Conservation (phyloP, 1,140 invertebrate species). For the Cherax quadricarinatus region DNA sequence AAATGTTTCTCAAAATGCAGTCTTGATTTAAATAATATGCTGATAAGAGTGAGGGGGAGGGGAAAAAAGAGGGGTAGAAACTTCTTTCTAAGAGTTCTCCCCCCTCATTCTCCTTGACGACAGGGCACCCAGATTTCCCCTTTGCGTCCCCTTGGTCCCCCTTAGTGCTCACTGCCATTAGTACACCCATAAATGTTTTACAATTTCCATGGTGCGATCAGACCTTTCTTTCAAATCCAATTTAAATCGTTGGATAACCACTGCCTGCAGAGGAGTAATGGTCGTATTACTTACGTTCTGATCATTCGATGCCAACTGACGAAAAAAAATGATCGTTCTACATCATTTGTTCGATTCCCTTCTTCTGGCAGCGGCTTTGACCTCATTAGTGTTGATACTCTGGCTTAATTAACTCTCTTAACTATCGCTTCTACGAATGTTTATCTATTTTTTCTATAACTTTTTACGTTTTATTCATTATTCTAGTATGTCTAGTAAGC, state of each 20-base stretch:
- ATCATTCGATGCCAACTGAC: conserved; percentile 57
- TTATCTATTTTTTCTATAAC: too few species aligned
- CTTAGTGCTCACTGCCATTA: conserved; percentile 34
- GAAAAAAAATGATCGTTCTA: conserved; percentile 37
- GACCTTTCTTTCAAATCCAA: conserved; percentile 65
- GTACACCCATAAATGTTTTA: conserved; percentile 61
- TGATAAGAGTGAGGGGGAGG: background rate
- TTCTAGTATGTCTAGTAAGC: background rate
- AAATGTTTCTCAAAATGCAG: conserved; percentile 1
- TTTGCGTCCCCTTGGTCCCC: background rate
- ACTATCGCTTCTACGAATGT: too few species aligned
- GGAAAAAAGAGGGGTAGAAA: background rate
- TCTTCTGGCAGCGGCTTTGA: background rate
- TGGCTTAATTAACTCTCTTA: too few species aligned
- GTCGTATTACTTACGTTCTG: conserved; percentile 55
- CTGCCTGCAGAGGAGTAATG: conserved; percentile 56
- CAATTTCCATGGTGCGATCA: conserved; percentile 60
- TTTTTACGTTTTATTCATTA: too few species aligned
- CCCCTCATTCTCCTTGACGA: background rate
- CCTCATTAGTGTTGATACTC: background rate
- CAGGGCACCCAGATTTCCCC: background rate
- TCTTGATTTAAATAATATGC: conserved; percentile 20
- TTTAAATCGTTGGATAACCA: conserved; percentile 58
- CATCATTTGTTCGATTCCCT: background rate
- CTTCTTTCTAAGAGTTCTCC: background rate